A percentile compares a stretch with the other conserved stretches of the same genome.
Evolutionary conservation across 2,888 invertebrate species (phyloP).

Genomic region (Dichetophora obliterata): DNA sequence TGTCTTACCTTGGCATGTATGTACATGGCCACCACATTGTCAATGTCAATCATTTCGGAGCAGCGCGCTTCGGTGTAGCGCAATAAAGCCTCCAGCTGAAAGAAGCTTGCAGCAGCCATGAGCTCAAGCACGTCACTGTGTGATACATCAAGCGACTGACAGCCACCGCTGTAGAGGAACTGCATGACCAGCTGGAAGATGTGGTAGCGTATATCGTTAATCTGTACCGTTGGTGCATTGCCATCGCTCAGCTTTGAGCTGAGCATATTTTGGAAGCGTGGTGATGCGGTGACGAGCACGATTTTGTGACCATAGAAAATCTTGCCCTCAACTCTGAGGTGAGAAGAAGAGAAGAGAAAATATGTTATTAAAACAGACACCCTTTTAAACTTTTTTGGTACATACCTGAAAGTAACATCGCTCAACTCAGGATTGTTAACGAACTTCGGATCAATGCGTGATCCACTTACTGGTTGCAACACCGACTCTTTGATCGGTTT

Average conservation of each 20-base stretch:
- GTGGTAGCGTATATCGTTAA: conserved; percentile 92
- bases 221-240: conserved; percentile 87
- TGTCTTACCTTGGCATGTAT: conserved; percentile 88
- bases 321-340: conserved; percentile 84
- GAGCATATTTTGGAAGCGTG: conserved; percentile 87
- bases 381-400: neutral
- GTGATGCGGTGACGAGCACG: conserved; percentile 90
- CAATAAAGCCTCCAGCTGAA: conserved; percentile 87
- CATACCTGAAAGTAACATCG: conserved; percentile 86
- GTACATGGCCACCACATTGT: conserved; percentile 92
- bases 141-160: conserved; percentile 81
- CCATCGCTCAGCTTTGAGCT: conserved; percentile 81
- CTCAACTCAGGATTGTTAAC: conserved; percentile 94
- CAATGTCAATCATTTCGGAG: conserved; percentile 85
- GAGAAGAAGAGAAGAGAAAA: neutral
- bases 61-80: conserved; percentile 89
- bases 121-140: conserved; percentile 87
- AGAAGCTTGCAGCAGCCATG: conserved; percentile 93
- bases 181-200: conserved; percentile 94
- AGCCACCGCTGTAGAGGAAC: conserved; percentile 91
- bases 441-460: conserved; percentile 91
- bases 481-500: conserved; percentile 80
- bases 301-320: conserved; percentile 95
- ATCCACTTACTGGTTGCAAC: conserved; percentile 76
- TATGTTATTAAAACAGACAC: too few relatives aligned